These are phyloP conservation scores for Rhipidura dahli DNA, from an alignment of 2,113 vertebrate species.

Conservation along the genomic window DNA sequence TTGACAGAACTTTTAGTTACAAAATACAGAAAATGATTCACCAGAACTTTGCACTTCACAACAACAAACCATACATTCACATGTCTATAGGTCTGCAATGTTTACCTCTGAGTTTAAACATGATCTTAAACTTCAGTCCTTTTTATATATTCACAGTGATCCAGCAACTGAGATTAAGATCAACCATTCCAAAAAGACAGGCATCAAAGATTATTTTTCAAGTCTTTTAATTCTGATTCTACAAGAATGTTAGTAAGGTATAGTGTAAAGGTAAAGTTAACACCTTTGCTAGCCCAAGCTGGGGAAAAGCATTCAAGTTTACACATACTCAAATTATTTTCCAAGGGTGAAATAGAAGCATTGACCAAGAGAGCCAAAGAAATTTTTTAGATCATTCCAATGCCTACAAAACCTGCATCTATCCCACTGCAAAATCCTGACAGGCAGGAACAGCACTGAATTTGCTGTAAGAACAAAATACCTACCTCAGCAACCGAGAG, in stretches of 20 bases:
- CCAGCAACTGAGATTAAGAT: not conserved
- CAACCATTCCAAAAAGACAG: not conserved
- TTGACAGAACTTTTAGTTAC: not conserved
- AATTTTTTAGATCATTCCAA: not conserved
- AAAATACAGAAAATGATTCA: not conserved
- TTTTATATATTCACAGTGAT: not conserved
- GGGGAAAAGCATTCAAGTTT: not conserved
- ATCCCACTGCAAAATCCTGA: not conserved
- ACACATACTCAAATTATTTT: not conserved
- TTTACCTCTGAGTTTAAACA: not conserved
- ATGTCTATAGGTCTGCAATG: not conserved
- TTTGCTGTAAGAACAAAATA: not conserved
- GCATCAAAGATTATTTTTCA: not conserved
- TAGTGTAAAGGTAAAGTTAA: not conserved
- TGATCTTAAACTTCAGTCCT: not conserved
- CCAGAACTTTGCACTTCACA: not conserved
- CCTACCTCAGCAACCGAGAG: not conserved
- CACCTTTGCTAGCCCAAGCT: not conserved
- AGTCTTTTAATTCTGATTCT: not conserved
- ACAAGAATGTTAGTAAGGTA: not conserved
- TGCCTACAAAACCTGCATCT: not conserved
- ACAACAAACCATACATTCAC: not conserved
- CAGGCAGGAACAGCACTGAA: fast-evolving
- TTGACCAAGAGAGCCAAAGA: not conserved
- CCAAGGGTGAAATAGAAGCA: not conserved